phyloP scores from a whole-genome alignment of 2,113 vertebrate genomes.

The Coryphaenoides rupestris region DNA sequence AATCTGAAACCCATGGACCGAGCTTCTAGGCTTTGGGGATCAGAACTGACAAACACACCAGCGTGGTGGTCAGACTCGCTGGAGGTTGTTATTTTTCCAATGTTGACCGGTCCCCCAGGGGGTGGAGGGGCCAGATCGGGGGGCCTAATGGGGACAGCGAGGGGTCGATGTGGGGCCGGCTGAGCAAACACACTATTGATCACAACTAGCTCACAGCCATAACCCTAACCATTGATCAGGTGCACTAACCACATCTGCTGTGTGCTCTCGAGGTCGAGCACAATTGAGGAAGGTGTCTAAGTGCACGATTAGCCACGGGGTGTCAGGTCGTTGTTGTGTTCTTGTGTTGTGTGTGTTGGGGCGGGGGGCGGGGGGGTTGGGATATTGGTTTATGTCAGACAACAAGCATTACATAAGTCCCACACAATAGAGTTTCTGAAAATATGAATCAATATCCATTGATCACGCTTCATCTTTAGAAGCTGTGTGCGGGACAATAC shows the following conservation, averaged over 20 bases:
- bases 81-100: conserved; percentile 25
- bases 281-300: conserved; percentile 2
- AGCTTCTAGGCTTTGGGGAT: conserved; percentile 18
- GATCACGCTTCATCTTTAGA: background rate
- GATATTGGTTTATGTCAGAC: too few relatives aligned
- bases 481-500: background rate
- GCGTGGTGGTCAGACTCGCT: conserved; percentile 23
- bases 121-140: conserved; percentile 17
- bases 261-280: background rate
- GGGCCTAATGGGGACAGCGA: conserved; percentile 46
- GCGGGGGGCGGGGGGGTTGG: background rate
- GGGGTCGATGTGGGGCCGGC: conserved; percentile 34
- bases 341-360: background rate
- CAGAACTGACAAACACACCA: conserved; percentile 7
- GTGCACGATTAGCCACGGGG: background rate
- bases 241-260: conserved; percentile 40
- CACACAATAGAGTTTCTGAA: too few relatives aligned
- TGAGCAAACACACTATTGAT: conserved; percentile 52
- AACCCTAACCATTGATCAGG: conserved; percentile 36
- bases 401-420: too few relatives aligned
- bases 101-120: conserved; percentile 34
- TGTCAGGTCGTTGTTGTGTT: background rate
- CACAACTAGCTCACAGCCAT: conserved; percentile 6
- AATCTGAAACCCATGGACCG: conserved; percentile 46
- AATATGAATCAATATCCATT: background rate